Base-by-base conservation (phyloP, 1,140 invertebrate genomes). In the Brachionus sp. region DNA sequence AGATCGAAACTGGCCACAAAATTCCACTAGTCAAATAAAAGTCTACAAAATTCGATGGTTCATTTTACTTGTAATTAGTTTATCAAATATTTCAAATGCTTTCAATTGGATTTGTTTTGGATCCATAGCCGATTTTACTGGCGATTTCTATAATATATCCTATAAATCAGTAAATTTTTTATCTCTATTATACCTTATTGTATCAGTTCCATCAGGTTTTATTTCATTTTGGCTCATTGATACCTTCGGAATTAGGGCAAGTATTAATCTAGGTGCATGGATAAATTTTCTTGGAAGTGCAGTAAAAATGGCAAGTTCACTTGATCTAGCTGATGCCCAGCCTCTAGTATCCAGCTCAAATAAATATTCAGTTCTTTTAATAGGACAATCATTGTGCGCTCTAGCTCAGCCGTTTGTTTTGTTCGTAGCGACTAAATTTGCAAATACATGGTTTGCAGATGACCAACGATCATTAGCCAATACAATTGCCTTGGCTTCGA, bases 41-140 rank as follows among this genome's bases (percentile, higher is more conserved):
- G 84, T 88, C 16, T 89, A 88, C 83, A 86, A 84, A 84, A 44
- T 85, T 62, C 83, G 90, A 88, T 90, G 90, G 90, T 88, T 87
- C 70, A 86, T 90, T 29, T 78, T 90, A 10, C 73, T 87, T 29
- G 87, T 88, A 46, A 86, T 90, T 4, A 85, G 85, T 66, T 42
- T 89, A 29, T 78, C 90, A n/a, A 90, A 90, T 84, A 86, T 89
- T 57, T 88, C 89, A 7, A 90, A 90, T 86, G 88, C 88, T 35
- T 88, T 90, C 88, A 88, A 89, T 83, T 90, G 90, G 90, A 90
- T 90, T 23, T 88, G 88, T 9, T 90, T 88, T 85, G 89, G 90
- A 23, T 88, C 90, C 0, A 89, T 90, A n/a, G 88, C 90, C 25
- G 88, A 89, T 83, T 85, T 88, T 44, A 88, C 89, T 5, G 85